Conservation (phyloP, 2,113 vertebrate genomes). For the Heloderma charlesbogerti region DNA sequence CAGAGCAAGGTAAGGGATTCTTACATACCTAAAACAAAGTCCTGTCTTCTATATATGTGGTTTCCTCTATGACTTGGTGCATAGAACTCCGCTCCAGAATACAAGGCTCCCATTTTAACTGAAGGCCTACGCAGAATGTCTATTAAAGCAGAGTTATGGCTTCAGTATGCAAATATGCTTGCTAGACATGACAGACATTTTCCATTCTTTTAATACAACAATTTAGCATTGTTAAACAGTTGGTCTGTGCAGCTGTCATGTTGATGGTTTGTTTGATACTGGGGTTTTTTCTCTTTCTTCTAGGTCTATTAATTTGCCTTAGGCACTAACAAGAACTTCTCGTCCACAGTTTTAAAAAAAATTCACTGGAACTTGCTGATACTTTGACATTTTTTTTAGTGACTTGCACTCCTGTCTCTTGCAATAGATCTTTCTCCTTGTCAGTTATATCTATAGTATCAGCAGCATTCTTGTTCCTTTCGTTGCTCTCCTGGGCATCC, state of each 20-base stretch:
- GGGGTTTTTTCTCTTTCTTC: background rate
- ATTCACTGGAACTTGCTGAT: background rate
- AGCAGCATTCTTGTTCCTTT: background rate
- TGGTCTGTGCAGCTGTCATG: background rate
- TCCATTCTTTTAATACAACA: background rate
- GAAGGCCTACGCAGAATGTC: background rate
- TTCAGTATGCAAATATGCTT: background rate
- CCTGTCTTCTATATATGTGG: too few species aligned
- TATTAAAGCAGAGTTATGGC: background rate
- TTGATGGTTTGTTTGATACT: background rate
- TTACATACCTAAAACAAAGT: background rate
- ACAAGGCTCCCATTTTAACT: background rate
- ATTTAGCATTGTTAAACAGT: conserved; percentile 13
- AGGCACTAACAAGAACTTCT: background rate
- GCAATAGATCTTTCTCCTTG: background rate
- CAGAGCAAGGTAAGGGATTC: too few species aligned
- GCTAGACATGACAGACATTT: background rate
- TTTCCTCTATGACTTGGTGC: background rate
- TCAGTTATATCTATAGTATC: background rate
- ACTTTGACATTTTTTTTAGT: too few species aligned
- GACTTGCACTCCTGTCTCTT: background rate
- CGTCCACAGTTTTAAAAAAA: background rate
- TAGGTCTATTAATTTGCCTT: background rate
- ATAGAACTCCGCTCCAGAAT: background rate
- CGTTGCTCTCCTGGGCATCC: conserved; percentile 3